Evolutionary conservation across 2,113 vertebrate genomes (phyloP).

Genomic region (Alethe castanea): DNA sequence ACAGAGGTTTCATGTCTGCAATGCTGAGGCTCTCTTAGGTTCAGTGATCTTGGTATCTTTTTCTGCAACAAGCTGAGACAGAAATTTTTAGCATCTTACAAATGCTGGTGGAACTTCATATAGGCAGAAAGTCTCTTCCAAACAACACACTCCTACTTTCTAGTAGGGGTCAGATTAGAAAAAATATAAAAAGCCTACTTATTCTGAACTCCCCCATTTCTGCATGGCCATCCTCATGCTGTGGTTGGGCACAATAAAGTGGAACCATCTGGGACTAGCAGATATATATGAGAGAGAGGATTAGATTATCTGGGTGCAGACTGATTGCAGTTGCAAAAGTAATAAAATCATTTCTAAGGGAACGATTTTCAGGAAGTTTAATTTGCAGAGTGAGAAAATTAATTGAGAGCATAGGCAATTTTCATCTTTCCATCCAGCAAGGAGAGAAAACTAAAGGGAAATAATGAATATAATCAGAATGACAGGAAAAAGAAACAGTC

Average conservation of each 20-base stretch:
- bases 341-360: background rate
- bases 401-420: constrained; percentile 6
- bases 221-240: background rate
- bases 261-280: background rate
- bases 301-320: background rate
- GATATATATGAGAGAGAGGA: background rate
- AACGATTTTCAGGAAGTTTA: constrained; percentile 36
- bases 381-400: constrained; percentile 25
- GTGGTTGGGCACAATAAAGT: background rate
- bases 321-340: background rate
- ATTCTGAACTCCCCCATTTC: background rate
- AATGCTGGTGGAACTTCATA: background rate
- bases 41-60: background rate
- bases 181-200: background rate
- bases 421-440: constrained; percentile 10
- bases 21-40: background rate
- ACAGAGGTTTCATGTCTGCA: background rate
- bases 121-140: background rate
- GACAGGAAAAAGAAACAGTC: constrained; percentile 7
- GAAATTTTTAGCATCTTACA: background rate
- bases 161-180: background rate
- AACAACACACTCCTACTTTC: background rate
- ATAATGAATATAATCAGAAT: background rate
- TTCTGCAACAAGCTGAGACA: background rate
- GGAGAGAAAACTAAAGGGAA: background rate